Percentiles rank a stretch among this genome's conserved stretches.
Evolutionary conservation across 2,888 invertebrate species (phyloP).

Genomic region (Mermis nigrescens): DNA sequence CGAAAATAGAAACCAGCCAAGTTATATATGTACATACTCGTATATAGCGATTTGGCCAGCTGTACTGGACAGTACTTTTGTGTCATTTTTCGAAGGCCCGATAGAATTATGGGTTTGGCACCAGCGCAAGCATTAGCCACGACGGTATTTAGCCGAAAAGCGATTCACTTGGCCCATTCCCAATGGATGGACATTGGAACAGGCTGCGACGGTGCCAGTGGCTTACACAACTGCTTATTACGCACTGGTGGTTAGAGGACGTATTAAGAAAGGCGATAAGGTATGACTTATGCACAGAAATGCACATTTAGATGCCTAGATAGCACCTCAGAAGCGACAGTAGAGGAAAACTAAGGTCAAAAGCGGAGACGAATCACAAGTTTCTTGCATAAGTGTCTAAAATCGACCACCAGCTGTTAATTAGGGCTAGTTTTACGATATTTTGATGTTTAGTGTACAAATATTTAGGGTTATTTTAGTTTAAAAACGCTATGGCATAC

Average conservation of each 20-base stretch:
- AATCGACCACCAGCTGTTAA: no score
- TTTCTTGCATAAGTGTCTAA: no score
- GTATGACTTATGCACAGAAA: constrained; percentile 36
- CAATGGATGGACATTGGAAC: constrained; percentile 36
- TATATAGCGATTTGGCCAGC: background rate
- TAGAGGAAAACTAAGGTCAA: no score
- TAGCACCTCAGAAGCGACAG: background rate
- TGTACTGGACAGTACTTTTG: background rate
- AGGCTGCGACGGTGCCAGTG: constrained; percentile 33
- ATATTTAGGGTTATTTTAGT: no score
- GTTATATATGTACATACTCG: background rate
- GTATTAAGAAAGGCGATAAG: constrained; percentile 56
- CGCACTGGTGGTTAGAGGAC: constrained; percentile 67
- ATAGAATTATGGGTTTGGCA: constrained; percentile 68
- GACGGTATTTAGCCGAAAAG: constrained; percentile 45
- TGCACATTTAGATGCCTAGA: background rate
- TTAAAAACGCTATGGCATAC: no score
- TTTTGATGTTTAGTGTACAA: no score
- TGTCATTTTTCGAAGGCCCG: background rate
- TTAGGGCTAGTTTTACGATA: no score
- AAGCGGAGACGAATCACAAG: no score
- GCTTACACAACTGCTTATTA: constrained; percentile 46
- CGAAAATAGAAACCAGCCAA: no score
- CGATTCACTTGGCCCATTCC: constrained; percentile 35
- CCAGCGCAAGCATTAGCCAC: constrained; percentile 66